A percentile compares a stretch with the other conserved stretches of the same genome.
These are phyloP conservation scores for Homarus americanus DNA, from an alignment of 1,140 invertebrate genomes.

Conservation along the genomic window DNA sequence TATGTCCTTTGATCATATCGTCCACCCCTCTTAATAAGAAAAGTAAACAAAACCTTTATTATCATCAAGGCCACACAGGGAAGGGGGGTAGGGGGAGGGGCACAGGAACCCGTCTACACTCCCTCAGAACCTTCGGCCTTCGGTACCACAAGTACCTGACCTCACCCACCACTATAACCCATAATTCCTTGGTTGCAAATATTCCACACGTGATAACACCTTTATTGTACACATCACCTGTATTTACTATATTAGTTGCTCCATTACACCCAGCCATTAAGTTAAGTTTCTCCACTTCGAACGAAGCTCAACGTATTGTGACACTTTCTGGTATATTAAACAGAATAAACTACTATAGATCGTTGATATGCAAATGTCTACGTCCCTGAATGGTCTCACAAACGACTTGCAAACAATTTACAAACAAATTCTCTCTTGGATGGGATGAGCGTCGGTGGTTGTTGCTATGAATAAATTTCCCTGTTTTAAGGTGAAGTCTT, in stretches of 20 bases:
- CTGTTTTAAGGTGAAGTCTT: background rate
- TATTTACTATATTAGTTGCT: too few relatives aligned
- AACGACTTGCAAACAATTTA: background rate
- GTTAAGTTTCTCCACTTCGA: too few relatives aligned
- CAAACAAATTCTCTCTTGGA: background rate
- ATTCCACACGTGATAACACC: background rate
- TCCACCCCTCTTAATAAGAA: too few relatives aligned
- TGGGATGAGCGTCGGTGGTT: background rate
- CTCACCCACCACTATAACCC: too few relatives aligned
- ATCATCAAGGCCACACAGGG: too few relatives aligned
- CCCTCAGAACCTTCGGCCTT: too few relatives aligned
- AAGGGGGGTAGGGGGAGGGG: too few relatives aligned
- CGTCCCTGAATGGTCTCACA: background rate
- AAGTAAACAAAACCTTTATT: too few relatives aligned
- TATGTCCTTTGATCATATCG: too few relatives aligned
- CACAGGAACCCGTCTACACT: too few relatives aligned
- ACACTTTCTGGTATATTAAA: background rate
- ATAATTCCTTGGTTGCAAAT: background rate
- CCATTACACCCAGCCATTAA: too few relatives aligned
- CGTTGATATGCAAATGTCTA: background rate
- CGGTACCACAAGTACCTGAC: background rate
- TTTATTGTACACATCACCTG: background rate
- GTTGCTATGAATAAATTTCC: background rate
- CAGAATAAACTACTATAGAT: background rate
- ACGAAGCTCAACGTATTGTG: too few relatives aligned